Evolutionary conservation across 2,113 vertebrate genomes (phyloP).

Genomic region (Chaetura pelagica): DNA sequence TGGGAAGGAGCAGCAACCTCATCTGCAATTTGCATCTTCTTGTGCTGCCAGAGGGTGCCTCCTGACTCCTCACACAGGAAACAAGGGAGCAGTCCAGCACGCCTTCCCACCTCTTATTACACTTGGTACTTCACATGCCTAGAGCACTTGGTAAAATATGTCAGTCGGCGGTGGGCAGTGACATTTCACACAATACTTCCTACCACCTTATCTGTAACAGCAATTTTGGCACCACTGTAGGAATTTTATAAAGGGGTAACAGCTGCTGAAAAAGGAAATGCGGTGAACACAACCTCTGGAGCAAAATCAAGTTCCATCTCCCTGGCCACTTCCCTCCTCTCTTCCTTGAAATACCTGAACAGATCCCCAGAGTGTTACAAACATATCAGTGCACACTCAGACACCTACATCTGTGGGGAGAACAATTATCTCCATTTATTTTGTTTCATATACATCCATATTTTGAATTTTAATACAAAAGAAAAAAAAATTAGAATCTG

Average conservation of each 20-base stretch:
- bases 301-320: neutral
- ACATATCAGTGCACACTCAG: slow-evolving; percentile 73
- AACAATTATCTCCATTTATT: slow-evolving; percentile 86
- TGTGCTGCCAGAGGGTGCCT: neutral
- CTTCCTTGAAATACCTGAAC: neutral
- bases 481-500: slow-evolving; percentile 86
- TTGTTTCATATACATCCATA: slow-evolving; percentile 89
- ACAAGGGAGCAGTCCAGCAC: neutral
- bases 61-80: neutral
- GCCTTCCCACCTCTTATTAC: neutral
- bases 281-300: neutral
- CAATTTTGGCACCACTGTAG: neutral
- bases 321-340: slow-evolving; percentile 16
- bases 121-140: neutral
- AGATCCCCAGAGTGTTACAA: slow-evolving; percentile 49
- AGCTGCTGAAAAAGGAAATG: neutral
- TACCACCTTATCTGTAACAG: neutral
- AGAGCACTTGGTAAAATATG: neutral
- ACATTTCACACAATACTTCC: neutral
- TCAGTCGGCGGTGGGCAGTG: neutral
- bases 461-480: slow-evolving; percentile 90
- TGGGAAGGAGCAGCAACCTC: neutral
- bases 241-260: neutral
- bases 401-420: slow-evolving; percentile 80
- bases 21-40: neutral